Evolutionary conservation across 1,140 invertebrate species (phyloP).

Genomic region (Eufriesea mexicana): DNA sequence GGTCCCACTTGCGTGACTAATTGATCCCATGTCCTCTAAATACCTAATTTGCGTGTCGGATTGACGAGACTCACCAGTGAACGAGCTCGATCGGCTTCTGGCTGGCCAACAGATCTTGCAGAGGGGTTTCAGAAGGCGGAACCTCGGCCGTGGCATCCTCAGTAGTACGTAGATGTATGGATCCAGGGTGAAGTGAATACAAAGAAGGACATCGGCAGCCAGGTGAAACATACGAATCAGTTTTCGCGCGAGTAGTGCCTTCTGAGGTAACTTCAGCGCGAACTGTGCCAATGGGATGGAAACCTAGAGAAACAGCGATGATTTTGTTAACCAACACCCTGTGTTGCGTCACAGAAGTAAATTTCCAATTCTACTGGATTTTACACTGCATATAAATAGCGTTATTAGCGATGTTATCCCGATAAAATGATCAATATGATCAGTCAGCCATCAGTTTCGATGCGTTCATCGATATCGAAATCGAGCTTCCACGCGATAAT

Average conservation of each 20-base stretch:
- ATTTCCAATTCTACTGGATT: not conserved
- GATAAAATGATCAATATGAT: no score
- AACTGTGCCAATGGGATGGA: constrained; percentile 87
- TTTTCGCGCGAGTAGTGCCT: constrained; percentile 59
- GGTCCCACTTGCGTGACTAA: constrained; percentile 3
- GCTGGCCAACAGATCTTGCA: constrained; percentile 76
- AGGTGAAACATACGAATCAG: constrained; percentile 80
- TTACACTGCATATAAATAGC: not conserved
- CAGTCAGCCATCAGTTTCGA: no score
- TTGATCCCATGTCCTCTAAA: not conserved
- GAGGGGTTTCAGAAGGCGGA: constrained; percentile 76
- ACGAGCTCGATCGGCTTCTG: constrained; percentile 75
- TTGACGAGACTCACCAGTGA: constrained; percentile 68
- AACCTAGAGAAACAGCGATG: constrained; percentile 80
- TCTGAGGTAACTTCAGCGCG: constrained; percentile 63
- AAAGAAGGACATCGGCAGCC: constrained; percentile 88
- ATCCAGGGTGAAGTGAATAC: constrained; percentile 91
- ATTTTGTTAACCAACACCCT: not conserved
- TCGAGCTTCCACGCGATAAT: no score
- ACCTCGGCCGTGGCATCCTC: constrained; percentile 78
- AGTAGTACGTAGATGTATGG: constrained; percentile 92
- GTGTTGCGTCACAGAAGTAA: not conserved
- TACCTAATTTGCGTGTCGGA: not conserved
- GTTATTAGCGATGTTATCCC: no score
- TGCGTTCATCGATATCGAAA: no score